Percentiles rank a stretch among this genome's conserved stretches.
Conservation (phyloP, 2,113 vertebrate species). For the Limnothrissa miodon region DNA sequence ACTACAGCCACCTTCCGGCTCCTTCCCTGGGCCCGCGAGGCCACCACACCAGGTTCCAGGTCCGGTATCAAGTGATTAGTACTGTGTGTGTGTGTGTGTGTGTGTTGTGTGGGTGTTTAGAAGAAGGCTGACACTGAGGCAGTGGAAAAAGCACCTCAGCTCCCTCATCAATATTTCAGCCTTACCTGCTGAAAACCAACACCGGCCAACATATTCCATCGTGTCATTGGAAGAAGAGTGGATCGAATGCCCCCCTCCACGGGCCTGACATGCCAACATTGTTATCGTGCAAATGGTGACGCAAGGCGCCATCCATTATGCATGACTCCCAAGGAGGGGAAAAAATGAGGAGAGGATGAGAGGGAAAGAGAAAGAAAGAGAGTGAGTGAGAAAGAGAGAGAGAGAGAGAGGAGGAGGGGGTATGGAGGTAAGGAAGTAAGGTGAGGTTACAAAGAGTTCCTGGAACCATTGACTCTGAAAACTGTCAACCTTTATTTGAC, state of each 20-base stretch:
- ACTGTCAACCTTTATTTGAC: constrained; percentile 36
- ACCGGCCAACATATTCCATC: constrained; percentile 76
- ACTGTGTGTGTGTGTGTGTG: not conserved
- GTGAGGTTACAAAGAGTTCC: constrained; percentile 19
- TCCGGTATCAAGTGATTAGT: constrained; percentile 61
- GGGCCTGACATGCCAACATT: constrained; percentile 73
- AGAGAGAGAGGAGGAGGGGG: constrained; percentile 27
- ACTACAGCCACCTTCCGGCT: not conserved
- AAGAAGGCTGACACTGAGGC: constrained; percentile 46
- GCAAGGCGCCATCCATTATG: constrained; percentile 68
- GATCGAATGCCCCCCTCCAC: constrained; percentile 59
- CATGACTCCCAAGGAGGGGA: constrained; percentile 52
- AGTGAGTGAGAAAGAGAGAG: too few relatives aligned
- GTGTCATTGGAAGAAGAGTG: constrained; percentile 70
- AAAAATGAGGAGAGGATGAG: constrained; percentile 25
- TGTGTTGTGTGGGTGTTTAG: not conserved
- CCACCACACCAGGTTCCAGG: constrained; percentile 19
- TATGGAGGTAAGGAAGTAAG: constrained; percentile 30
- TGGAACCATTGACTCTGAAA: constrained; percentile 55
- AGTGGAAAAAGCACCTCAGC: constrained; percentile 73
- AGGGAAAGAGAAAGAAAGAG: constrained; percentile 39
- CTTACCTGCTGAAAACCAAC: constrained; percentile 73
- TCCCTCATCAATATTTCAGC: constrained; percentile 77
- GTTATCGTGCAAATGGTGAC: constrained; percentile 69
- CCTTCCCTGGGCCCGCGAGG: not conserved